Conservation (phyloP, 2,888 invertebrate genomes). For the Dynastes maya region DNA sequence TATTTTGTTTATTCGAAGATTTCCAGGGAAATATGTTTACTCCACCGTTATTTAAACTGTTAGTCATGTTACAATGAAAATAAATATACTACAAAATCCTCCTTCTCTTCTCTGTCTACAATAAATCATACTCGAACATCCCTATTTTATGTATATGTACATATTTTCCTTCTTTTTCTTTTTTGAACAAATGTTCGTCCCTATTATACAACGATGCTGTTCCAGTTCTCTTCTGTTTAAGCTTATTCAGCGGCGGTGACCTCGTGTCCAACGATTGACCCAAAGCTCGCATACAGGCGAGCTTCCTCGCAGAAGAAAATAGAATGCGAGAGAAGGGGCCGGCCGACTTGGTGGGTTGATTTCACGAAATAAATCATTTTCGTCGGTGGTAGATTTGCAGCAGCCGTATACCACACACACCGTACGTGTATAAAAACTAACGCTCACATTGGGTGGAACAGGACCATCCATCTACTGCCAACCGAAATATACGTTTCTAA, state of each 20-base stretch:
- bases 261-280: conserved; percentile 10
- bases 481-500: conserved; percentile 56
- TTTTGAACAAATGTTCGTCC: too few species aligned
- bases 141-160: too few species aligned
- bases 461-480: conserved; percentile 58
- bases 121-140: too few species aligned
- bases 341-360: conserved; percentile 51
- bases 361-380: conserved; percentile 58
- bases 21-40: too few species aligned
- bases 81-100: too few species aligned
- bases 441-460: conserved; percentile 56
- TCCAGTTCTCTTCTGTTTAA: too few species aligned
- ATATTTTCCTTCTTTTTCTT: too few species aligned
- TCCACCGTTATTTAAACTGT: too few species aligned
- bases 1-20: too few species aligned
- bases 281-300: not conserved
- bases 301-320: not conserved
- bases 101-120: too few species aligned
- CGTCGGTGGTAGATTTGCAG: conserved; percentile 48
- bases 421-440: conserved; percentile 57
- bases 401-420: conserved; percentile 22
- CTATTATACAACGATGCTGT: too few species aligned
- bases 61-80: too few species aligned
- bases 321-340: not conserved
- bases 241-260: not conserved